These are phyloP conservation scores for Drosophila ercepeae DNA, from an alignment of 1,140 invertebrate species.

Conservation along the genomic window DNA sequence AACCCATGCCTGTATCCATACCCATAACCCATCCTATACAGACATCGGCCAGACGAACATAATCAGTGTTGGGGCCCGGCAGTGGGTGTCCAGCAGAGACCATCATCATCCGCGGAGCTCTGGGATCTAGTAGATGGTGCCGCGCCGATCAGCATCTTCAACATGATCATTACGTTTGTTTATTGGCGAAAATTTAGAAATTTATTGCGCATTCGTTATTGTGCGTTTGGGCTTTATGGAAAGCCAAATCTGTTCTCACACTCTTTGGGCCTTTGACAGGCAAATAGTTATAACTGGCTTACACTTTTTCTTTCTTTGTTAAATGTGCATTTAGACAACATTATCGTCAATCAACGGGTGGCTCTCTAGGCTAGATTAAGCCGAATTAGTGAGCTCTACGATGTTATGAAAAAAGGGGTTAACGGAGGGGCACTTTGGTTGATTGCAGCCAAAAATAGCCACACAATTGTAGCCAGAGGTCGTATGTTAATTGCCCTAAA, in stretches of 20 bases:
- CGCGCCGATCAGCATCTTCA: constrained; percentile 54
- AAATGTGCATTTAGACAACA: constrained; percentile 69
- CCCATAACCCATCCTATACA: constrained; percentile 48
- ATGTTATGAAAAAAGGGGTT: constrained; percentile 1
- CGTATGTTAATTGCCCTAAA: constrained; percentile 55
- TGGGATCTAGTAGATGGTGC: not conserved
- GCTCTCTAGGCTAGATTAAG: constrained; percentile 54
- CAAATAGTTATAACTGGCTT: constrained; percentile 54
- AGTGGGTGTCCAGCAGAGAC: constrained; percentile 71
- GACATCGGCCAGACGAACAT: constrained; percentile 66
- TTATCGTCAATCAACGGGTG: constrained; percentile 67
- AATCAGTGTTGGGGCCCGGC: constrained; percentile 48
- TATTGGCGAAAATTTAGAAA: constrained; percentile 80
- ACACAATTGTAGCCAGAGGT: constrained; percentile 26
- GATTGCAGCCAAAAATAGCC: constrained; percentile 46
- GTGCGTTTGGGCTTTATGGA: constrained; percentile 42
- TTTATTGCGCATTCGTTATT: constrained; percentile 77
- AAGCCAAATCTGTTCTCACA: constrained; percentile 69
- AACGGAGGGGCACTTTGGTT: constrained; percentile 6
- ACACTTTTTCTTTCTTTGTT: constrained; percentile 31
- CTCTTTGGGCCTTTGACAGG: constrained; percentile 58
- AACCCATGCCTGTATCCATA: not conserved
- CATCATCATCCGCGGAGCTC: not conserved
- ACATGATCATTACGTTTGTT: constrained; percentile 77
- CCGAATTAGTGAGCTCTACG: constrained; percentile 51